Percentiles rank a stretch among this genome's conserved stretches.
Evolutionary conservation across 2,888 invertebrate genomes (phyloP).

Genomic region (Hypomecis punctinalis): DNA sequence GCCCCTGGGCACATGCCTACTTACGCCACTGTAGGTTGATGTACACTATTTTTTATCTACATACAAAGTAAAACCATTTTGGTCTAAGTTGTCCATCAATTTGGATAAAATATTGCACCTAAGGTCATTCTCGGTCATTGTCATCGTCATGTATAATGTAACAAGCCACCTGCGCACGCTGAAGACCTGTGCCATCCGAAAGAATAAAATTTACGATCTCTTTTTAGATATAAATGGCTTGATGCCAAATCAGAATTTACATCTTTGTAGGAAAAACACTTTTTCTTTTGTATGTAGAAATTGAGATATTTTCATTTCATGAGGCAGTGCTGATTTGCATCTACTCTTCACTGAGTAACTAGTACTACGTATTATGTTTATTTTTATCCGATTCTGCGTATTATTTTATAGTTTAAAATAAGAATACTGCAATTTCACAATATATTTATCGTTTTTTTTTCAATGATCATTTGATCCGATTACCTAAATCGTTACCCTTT

Average conservation of each 20-base stretch:
- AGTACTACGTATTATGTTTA: too few species aligned
- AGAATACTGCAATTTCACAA: neutral
- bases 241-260: neutral
- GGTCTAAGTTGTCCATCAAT: slow-evolving; percentile 33
- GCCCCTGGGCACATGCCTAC: too few species aligned
- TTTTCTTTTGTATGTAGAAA: neutral
- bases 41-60: slow-evolving; percentile 12
- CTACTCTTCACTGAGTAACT: too few species aligned
- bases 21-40: too few species aligned
- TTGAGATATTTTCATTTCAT: neutral
- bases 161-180: slow-evolving; percentile 39
- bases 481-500: too few species aligned
- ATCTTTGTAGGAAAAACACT: neutral
- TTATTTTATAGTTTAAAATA: too few species aligned
- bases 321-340: neutral
- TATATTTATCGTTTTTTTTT: neutral
- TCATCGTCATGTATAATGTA: slow-evolving; percentile 38
- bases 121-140: slow-evolving; percentile 41
- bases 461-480: too few species aligned
- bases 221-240: slow-evolving; percentile 14
- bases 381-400: too few species aligned
- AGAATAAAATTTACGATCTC: slow-evolving; percentile 28
- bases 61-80: slow-evolving; percentile 31
- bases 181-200: slow-evolving; percentile 39
- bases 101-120: slow-evolving; percentile 40